Evolutionary conservation across 2,113 vertebrate species (phyloP).

Genomic region (Nycticebus coucang): DNA sequence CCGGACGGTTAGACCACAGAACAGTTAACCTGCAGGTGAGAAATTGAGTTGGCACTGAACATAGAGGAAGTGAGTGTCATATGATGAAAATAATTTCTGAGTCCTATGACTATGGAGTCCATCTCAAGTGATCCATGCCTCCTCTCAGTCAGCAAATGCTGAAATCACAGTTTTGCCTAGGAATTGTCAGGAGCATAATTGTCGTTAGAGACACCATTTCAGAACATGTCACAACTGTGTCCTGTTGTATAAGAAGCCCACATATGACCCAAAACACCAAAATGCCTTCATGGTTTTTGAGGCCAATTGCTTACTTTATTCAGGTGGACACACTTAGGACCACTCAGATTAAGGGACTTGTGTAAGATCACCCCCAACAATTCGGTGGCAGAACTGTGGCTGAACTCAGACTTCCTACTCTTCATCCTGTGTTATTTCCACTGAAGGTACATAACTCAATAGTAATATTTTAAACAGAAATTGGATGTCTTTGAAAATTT

Average conservation of each 20-base stretch:
- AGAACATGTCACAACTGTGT: background rate
- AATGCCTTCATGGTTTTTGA: background rate
- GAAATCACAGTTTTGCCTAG: background rate
- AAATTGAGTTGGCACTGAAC: slow-evolving; percentile 34
- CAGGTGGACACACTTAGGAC: background rate
- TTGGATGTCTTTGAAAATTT: background rate
- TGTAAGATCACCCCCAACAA: background rate
- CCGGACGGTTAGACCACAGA: background rate
- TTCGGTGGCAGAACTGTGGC: background rate
- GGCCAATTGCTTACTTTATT: background rate
- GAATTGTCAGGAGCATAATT: background rate
- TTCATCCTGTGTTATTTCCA: background rate
- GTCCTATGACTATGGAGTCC: background rate
- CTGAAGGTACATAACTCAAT: background rate
- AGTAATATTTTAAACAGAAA: slow-evolving; percentile 35
- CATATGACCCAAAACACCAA: background rate
- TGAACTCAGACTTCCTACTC: background rate
- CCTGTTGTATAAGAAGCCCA: background rate
- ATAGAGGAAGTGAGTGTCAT: slow-evolving; percentile 35
- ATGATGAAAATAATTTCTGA: slow-evolving; percentile 49
- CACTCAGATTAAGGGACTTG: background rate
- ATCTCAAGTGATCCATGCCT: background rate
- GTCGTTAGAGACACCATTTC: background rate
- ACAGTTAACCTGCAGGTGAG: slow-evolving; percentile 24
- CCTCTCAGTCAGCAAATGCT: background rate